Evolutionary conservation across 2,113 vertebrate genomes (phyloP).

Genomic region (Xerus inauris): DNA sequence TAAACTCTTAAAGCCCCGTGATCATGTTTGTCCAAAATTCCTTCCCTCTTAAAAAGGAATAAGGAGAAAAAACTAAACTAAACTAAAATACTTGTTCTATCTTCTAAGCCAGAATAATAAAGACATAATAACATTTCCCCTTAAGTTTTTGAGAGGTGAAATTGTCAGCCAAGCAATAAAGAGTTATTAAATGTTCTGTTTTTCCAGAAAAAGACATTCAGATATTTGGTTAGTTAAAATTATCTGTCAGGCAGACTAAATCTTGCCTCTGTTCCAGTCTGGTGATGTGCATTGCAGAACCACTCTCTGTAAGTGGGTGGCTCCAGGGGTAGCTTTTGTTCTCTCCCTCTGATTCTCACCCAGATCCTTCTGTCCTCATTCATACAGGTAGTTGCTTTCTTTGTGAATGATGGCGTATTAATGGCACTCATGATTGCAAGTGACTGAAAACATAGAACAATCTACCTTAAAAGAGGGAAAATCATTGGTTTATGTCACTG

Average conservation of each 20-base stretch:
- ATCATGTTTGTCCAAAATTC: constrained; percentile 8
- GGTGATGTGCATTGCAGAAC: neutral
- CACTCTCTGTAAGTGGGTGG: neutral
- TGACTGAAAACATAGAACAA: neutral
- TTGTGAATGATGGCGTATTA: neutral
- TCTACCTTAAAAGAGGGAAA: neutral
- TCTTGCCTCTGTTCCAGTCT: neutral
- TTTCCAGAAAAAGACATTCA: constrained; percentile 64
- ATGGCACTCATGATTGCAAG: neutral
- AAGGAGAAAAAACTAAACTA: neutral
- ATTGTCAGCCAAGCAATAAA: constrained; percentile 38
- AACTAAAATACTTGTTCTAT: neutral
- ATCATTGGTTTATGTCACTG: neutral
- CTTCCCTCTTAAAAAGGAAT: constrained; percentile 3
- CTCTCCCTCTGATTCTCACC: neutral
- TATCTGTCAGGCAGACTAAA: neutral
- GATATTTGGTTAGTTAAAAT: constrained; percentile 65
- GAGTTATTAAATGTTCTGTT: constrained; percentile 51
- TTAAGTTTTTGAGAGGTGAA: constrained; percentile 47
- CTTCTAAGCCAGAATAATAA: constrained; percentile 40
- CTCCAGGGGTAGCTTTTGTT: neutral
- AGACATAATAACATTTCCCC: constrained; percentile 9
- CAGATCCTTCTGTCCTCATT: neutral
- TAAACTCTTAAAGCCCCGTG: constrained; percentile 29
- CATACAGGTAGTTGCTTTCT: neutral